phyloP scores from a whole-genome alignment of 2,797 vertebrate species.

The Amphiprion clarkii region DNA sequence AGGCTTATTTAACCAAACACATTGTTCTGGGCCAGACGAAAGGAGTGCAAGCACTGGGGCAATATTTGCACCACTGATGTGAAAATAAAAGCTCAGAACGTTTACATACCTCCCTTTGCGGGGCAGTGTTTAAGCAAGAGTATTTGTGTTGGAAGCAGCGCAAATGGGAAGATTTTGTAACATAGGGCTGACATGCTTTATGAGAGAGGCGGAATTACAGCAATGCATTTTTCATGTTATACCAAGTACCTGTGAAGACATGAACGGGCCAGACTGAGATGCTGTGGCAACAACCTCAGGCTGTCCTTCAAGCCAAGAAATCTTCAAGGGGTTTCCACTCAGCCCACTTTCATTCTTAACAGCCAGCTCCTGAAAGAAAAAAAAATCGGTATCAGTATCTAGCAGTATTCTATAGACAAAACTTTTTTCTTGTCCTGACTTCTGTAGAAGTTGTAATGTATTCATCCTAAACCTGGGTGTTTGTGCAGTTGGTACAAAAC shows the following conservation, averaged over 20 bases:
- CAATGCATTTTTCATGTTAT: constrained; percentile 23
- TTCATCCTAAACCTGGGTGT: constrained; percentile 4
- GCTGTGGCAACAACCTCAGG: constrained; percentile 74
- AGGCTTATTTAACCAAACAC: constrained; percentile 77
- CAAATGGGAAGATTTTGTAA: constrained; percentile 53
- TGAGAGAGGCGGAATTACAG: constrained; percentile 26
- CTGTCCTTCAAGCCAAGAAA: constrained; percentile 93
- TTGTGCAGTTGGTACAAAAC: constrained; percentile 22
- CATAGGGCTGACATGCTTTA: constrained; percentile 33
- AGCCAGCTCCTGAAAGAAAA: constrained; percentile 90
- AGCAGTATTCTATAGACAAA: background rate
- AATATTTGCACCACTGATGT: constrained; percentile 68
- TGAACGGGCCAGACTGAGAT: constrained; percentile 67
- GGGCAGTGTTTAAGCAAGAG: constrained; percentile 60
- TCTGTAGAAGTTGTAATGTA: constrained; percentile 21
- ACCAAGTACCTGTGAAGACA: constrained; percentile 84
- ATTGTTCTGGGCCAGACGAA: constrained; percentile 71
- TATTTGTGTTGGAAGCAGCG: constrained; percentile 72
- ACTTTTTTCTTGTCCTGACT: background rate
- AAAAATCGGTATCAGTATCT: constrained; percentile 1
- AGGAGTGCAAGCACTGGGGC: constrained; percentile 54
- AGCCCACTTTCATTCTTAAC: constrained; percentile 93
- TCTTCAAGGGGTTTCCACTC: constrained; percentile 91
- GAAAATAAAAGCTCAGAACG: constrained; percentile 71
- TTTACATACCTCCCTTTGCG: constrained; percentile 75